Percentiles rank a stretch among this genome's conserved stretches.
Evolutionary conservation across 1,140 invertebrate genomes (phyloP).

Genomic region (Aphelinus atriplicis): DNA sequence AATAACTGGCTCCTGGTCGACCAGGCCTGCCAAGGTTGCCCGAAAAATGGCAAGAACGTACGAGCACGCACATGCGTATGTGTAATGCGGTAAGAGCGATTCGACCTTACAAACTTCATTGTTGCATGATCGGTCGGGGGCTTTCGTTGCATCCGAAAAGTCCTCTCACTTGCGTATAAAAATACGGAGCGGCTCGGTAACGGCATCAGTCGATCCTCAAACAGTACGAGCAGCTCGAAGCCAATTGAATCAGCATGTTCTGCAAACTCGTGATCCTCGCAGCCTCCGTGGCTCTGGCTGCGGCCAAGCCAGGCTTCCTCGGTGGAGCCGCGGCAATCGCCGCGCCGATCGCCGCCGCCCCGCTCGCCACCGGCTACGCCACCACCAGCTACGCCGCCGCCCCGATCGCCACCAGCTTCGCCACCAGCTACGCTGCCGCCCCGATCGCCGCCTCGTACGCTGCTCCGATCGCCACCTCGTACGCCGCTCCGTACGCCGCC

Average conservation of each 20-base stretch:
- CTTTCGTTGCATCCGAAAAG: too few species aligned
- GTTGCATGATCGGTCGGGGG: too few species aligned
- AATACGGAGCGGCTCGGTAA: background rate
- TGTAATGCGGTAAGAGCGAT: too few species aligned
- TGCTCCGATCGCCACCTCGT: background rate
- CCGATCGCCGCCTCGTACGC: background rate
- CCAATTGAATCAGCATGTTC: conserved; percentile 9
- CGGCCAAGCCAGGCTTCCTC: conserved; percentile 7
- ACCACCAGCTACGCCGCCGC: background rate
- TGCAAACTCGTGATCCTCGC: conserved; percentile 21
- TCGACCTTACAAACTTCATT: too few species aligned
- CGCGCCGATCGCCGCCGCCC: background rate
- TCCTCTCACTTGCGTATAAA: conserved; percentile 2
- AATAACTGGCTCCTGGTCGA: too few species aligned
- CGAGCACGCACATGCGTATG: too few species aligned
- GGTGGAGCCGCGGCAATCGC: background rate
- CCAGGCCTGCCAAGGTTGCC: too few species aligned
- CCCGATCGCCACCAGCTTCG: background rate
- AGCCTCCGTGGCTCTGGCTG: conserved; percentile 1
- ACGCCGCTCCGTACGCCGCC: too few species aligned
- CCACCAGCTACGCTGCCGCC: background rate
- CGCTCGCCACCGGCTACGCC: background rate
- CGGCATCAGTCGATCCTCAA: conserved; percentile 21
- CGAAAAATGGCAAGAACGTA: too few species aligned
- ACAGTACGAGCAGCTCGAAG: background rate